A percentile compares a stretch with the other conserved stretches of the same genome.
Evolutionary conservation across 2,888 invertebrate genomes (phyloP).

Genomic region (Yponomeuta evonymella): DNA sequence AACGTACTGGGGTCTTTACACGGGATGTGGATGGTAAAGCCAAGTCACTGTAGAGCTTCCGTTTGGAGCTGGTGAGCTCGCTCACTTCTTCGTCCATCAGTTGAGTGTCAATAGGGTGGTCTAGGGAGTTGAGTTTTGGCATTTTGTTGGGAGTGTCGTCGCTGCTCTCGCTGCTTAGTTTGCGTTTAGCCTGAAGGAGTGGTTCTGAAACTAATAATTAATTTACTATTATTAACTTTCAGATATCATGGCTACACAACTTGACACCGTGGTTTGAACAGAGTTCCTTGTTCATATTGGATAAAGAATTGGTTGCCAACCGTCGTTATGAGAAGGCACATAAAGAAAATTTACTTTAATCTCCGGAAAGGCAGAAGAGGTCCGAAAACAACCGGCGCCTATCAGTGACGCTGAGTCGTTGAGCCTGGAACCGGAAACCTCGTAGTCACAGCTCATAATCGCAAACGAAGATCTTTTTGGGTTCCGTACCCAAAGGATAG

Average conservation of each 20-base stretch:
- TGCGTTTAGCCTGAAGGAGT: constrained; percentile 45
- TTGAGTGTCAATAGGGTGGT: constrained; percentile 43
- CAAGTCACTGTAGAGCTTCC: constrained; percentile 33
- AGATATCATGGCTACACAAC: not conserved
- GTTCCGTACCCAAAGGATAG: too few relatives aligned
- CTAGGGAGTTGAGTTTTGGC: constrained; percentile 44
- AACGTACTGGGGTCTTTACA: constrained; percentile 45
- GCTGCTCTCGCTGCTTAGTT: constrained; percentile 44
- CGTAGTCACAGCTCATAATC: too few relatives aligned
- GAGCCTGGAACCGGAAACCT: too few relatives aligned
- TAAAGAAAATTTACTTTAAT: too few relatives aligned
- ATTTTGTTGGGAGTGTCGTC: constrained; percentile 46
- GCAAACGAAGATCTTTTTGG: too few relatives aligned
- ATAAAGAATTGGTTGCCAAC: too few relatives aligned
- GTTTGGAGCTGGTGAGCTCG: constrained; percentile 39
- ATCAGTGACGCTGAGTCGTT: too few relatives aligned
- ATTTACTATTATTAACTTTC: not conserved
- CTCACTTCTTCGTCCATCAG: constrained; percentile 59
- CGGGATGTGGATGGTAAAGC: constrained; percentile 49
- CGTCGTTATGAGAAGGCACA: too few relatives aligned
- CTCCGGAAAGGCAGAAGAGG: too few relatives aligned
- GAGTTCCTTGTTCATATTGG: too few relatives aligned
- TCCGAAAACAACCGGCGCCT: too few relatives aligned
- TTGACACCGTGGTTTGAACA: not conserved
- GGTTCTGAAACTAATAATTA: constrained; percentile 18